A percentile compares a stretch with the other conserved stretches of the same genome.
Evolutionary conservation across 2,113 vertebrate species (phyloP).

Genomic region (Drymodes brunneopygia): DNA sequence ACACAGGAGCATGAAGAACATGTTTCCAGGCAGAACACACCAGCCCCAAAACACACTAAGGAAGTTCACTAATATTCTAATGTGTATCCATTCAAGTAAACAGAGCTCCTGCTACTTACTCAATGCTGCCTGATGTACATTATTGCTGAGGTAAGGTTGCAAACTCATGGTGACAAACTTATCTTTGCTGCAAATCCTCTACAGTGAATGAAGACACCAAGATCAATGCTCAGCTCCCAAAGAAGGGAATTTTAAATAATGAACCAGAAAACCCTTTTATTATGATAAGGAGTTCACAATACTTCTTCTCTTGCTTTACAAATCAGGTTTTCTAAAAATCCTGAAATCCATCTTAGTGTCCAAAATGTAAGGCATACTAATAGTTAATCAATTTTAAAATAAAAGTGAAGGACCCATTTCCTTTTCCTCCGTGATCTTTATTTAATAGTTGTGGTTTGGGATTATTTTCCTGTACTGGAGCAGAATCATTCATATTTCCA

Average conservation of each 20-base stretch:
- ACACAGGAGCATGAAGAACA: neutral
- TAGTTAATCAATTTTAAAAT: neutral
- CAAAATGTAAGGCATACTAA: neutral
- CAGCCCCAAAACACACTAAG: neutral
- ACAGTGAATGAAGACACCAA: neutral
- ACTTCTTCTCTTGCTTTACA: neutral
- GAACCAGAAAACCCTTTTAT: neutral
- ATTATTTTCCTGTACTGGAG: neutral
- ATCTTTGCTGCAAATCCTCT: neutral
- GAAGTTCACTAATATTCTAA: neutral
- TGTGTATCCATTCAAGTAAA: neutral
- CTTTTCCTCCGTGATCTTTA: neutral
- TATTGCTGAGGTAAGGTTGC: neutral
- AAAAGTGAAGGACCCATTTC: neutral
- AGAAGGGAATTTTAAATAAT: neutral
- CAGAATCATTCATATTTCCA: neutral
- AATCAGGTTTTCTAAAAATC: neutral
- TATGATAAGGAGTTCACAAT: neutral
- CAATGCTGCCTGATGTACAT: neutral
- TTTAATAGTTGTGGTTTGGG: neutral
- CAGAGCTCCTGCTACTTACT: neutral
- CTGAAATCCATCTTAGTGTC: neutral
- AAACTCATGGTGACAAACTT: neutral
- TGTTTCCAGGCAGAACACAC: rapidly evolving
- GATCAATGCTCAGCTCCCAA: neutral